These are phyloP conservation scores for Bothrops jararaca DNA, from an alignment of 2,113 vertebrate species.

Conservation along the genomic window DNA sequence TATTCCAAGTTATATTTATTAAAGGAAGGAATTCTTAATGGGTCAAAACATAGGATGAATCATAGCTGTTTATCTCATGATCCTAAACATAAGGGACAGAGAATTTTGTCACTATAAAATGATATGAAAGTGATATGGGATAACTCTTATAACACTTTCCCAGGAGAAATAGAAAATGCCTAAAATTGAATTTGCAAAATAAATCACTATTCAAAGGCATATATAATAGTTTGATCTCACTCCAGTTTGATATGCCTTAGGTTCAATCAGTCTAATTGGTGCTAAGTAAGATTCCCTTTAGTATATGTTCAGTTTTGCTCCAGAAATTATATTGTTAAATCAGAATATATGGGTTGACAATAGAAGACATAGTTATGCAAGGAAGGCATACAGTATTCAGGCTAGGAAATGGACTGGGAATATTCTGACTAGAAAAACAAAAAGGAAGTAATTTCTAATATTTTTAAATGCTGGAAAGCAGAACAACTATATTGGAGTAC, in stretches of 20 bases:
- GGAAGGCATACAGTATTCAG: neutral
- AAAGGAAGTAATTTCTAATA: neutral
- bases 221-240: neutral
- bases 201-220: neutral
- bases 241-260: neutral
- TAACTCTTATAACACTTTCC: neutral
- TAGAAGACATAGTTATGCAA: neutral
- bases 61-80: conserved; percentile 30
- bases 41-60: conserved; percentile 10
- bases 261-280: neutral
- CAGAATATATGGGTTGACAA: neutral
- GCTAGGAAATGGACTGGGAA: neutral
- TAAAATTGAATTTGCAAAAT: neutral
- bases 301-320: neutral
- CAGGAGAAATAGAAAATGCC: neutral
- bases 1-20: conserved; percentile 32
- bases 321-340: neutral
- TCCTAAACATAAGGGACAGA: neutral
- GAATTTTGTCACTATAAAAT: neutral
- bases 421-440: neutral
- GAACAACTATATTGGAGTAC: neutral
- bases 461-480: neutral
- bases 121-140: neutral
- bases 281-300: neutral
- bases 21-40: conserved; percentile 12